These are phyloP conservation scores for Caradrina kadenii DNA, from an alignment of 2,888 invertebrate species.

Conservation along the genomic window DNA sequence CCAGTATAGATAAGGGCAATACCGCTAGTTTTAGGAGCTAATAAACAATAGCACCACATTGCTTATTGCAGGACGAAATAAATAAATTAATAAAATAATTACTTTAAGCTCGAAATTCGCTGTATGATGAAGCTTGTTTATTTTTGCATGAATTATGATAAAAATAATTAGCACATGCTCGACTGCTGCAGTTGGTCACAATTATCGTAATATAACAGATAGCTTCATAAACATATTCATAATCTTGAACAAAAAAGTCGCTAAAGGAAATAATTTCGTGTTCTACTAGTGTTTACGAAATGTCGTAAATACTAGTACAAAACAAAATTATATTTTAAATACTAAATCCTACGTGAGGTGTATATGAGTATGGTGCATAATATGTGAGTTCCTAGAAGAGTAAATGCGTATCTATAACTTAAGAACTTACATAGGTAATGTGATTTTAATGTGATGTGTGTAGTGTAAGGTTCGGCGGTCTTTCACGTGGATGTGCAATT, in stretches of 20 bases:
- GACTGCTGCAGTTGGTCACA: background rate
- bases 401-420: background rate
- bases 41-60: background rate
- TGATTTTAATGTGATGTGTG: constrained; percentile 11
- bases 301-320: background rate
- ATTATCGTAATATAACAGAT: background rate
- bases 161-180: background rate
- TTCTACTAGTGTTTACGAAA: too few species aligned
- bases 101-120: background rate
- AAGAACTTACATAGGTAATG: constrained; percentile 3
- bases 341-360: background rate
- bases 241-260: too few species aligned
- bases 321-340: background rate
- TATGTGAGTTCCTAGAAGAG: background rate
- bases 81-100: background rate
- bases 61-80: background rate
- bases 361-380: background rate
- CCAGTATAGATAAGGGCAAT: constrained; percentile 21
- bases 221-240: background rate
- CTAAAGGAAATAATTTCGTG: too few species aligned
- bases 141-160: background rate
- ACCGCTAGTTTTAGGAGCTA: constrained; percentile 10
- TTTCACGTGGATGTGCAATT: background rate
- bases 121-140: background rate
- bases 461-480: background rate